phyloP scores from a whole-genome alignment of 2,888 invertebrate species.

The Eristalinus sepulchralis region DNA sequence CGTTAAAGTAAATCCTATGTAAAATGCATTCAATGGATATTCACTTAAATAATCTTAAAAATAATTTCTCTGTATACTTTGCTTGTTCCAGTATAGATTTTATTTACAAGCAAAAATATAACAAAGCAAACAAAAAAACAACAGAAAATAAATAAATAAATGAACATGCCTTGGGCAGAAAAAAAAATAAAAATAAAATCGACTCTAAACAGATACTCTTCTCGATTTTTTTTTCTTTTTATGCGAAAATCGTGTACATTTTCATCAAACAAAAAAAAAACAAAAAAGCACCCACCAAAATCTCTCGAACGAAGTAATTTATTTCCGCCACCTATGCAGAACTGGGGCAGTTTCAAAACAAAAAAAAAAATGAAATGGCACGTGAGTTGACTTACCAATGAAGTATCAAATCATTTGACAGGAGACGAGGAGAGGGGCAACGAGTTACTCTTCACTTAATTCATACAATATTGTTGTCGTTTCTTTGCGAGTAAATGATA shows the following conservation, averaged over 20 bases:
- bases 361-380: background rate
- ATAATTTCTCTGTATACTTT: background rate
- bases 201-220: background rate
- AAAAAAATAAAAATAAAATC: constrained; percentile 2
- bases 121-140: background rate
- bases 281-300: background rate
- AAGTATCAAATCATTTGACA: background rate
- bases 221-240: too few species aligned
- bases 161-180: background rate
- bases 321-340: background rate
- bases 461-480: too few species aligned
- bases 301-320: background rate
- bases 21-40: background rate
- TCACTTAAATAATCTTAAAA: background rate
- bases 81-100: constrained; percentile 28
- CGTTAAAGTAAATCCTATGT: too few species aligned
- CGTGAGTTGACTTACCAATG: background rate
- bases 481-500: too few species aligned
- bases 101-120: constrained; percentile 36
- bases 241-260: too few species aligned
- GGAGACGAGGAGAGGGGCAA: background rate
- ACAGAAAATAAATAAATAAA: background rate
- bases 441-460: background rate
- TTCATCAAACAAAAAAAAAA: too few species aligned
- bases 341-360: background rate